Base-by-base conservation (phyloP, 2,888 invertebrate species). In the Hypena proboscidalis region DNA sequence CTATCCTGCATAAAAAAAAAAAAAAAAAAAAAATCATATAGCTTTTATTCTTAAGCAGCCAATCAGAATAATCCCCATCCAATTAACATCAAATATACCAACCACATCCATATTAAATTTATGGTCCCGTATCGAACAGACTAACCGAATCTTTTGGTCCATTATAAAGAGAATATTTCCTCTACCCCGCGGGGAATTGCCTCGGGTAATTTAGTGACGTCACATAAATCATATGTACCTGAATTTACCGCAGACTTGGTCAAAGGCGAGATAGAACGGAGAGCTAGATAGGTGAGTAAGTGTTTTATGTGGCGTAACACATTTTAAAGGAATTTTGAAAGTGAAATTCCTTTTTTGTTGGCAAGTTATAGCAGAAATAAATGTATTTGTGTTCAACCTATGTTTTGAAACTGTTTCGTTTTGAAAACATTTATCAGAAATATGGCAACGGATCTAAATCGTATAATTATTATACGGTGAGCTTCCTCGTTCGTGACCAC, bases 151-250 rank as follows among this genome's bases (percentile, higher is more conserved):
- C 55, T 58, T 59, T 51, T 32, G 50, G 55, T 58, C 63, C 51
- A 63, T 68, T 70, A 64, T 61, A 59, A 59, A 58, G 65, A 67
- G 66, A 58, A 65, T 70, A 66, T 71, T 70, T 68, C 62, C 56
- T 52, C 41, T 34, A 54, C 32, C 31, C 71, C 64, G 27, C 41
- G 26, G 70, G 69, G 69, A 65, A 60, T 54, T 52, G 58, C 57
- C 58, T 56, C 52, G 42, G 49, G 45, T 51, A 61, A 67, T 74
- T 69, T 67, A 64, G 58, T 65, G 61, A 60, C 50, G 66, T 66
- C 58, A 52, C 46, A 71, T 67, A 65, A 70, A 70, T 67, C 58
- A 66, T 63, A 50, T 35, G 45, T 56, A 59, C 55, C 63, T 55
- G 48, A 55, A 61, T 61, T 55, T 61, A 63, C 41, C 44, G 50